Percentiles rank a stretch among this genome's conserved stretches.
Evolutionary conservation across 2,113 vertebrate species (phyloP).

Genomic region (Gnathonemus echidnorhynchus): DNA sequence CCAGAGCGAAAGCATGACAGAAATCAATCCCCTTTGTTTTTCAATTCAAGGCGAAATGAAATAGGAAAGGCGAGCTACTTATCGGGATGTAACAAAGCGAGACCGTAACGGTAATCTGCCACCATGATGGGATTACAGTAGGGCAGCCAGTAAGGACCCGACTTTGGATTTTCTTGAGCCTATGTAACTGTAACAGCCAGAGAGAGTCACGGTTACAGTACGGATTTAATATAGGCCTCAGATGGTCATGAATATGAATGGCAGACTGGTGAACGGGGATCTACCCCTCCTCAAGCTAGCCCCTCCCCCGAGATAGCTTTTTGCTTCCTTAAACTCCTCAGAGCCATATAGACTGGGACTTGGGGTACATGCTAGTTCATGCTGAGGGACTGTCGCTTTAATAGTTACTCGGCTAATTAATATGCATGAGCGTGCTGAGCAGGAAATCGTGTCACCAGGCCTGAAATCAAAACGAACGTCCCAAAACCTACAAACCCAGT

Average conservation of each 20-base stretch:
- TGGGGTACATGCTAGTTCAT: background rate
- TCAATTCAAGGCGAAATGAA: constrained; percentile 28
- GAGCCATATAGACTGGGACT: background rate
- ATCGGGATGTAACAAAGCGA: constrained; percentile 36
- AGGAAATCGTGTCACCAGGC: background rate
- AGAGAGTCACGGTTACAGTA: background rate
- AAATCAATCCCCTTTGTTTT: constrained; percentile 25
- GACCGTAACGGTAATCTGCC: constrained; percentile 13
- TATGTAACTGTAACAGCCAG: background rate
- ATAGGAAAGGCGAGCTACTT: constrained; percentile 38
- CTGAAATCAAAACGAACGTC: background rate
- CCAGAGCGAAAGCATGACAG: background rate
- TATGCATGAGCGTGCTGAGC: background rate
- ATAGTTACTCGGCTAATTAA: background rate
- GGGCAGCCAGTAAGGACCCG: background rate
- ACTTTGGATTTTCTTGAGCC: background rate
- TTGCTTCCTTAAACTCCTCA: background rate
- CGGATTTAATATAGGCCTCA: background rate
- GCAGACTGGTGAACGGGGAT: background rate
- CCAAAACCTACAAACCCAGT: background rate
- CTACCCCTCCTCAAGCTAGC: background rate
- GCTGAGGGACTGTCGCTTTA: background rate
- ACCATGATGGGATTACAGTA: background rate
- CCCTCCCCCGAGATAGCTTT: background rate
- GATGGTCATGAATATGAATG: background rate